Conservation (phyloP, 2,888 invertebrate species). For the Acanthoscelides obtectus region DNA sequence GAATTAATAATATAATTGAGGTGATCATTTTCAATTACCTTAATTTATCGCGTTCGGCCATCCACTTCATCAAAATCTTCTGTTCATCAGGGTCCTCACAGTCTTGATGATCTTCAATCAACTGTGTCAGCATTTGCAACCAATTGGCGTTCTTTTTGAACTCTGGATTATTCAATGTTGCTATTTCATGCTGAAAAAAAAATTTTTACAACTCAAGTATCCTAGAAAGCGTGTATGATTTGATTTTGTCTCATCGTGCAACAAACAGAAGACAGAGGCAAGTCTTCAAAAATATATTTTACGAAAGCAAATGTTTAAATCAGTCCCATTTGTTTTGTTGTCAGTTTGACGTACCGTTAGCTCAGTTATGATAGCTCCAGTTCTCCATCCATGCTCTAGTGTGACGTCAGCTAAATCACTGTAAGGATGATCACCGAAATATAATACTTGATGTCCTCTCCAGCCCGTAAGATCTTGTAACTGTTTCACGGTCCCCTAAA, state of each 20-base stretch:
- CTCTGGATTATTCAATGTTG: constrained; percentile 73
- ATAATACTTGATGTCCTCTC: constrained; percentile 87
- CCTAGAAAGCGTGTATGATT: too few relatives aligned
- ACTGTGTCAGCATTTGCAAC: constrained; percentile 85
- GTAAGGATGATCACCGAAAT: constrained; percentile 98
- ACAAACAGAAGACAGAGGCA: too few relatives aligned
- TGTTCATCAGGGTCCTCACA: constrained; percentile 65
- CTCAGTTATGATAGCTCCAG: constrained; percentile 95
- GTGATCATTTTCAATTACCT: too few relatives aligned
- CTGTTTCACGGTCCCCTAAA: constrained; percentile 86
- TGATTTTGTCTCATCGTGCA: too few relatives aligned
- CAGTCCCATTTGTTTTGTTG: neutral
- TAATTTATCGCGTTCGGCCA: constrained; percentile 70
- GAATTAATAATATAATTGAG: too few relatives aligned
- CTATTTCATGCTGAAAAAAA: constrained; percentile 75
- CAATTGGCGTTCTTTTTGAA: constrained; percentile 88
- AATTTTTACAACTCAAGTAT: neutral
- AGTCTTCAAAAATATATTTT: too few relatives aligned
- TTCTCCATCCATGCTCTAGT: constrained; percentile 93
- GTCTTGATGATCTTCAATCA: constrained; percentile 88
- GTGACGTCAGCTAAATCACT: constrained; percentile 95
- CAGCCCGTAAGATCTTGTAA: constrained; percentile 90
- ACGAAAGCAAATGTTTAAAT: too few relatives aligned
- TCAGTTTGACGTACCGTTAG: constrained; percentile 59
- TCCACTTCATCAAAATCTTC: constrained; percentile 69